These are phyloP conservation scores for Scophthalmus maximus DNA, from an alignment of 2,113 vertebrate genomes.

Conservation along the genomic window DNA sequence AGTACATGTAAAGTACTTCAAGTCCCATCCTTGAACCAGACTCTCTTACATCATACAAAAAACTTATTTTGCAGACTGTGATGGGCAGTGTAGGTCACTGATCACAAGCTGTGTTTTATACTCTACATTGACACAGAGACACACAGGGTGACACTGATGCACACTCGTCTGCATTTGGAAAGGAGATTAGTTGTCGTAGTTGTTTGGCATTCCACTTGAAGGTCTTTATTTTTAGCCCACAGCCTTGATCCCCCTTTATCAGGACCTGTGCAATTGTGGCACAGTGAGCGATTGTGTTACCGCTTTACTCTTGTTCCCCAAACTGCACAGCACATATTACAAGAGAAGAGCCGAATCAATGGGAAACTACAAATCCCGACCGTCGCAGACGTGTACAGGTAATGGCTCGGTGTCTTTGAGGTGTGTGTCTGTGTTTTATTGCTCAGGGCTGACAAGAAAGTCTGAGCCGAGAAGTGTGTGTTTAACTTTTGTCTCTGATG, in stretches of 20 bases:
- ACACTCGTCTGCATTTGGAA: conserved; percentile 17
- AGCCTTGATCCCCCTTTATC: conserved; percentile 84
- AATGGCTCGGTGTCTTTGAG: conserved; percentile 70
- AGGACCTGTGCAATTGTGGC: conserved; percentile 79
- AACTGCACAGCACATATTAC: conserved; percentile 46
- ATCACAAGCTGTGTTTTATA: no score
- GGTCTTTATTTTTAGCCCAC: conserved; percentile 92
- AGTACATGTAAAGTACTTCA: not conserved
- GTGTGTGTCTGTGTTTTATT: not conserved
- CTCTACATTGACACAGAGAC: not conserved
- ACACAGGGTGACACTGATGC: conserved; percentile 14
- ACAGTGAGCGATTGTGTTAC: conserved; percentile 80
- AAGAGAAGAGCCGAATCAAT: conserved; percentile 78
- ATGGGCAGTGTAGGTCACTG: not conserved
- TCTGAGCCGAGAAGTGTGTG: not conserved
- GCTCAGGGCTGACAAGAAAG: not conserved
- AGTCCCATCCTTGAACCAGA: not conserved
- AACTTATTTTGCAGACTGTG: not conserved
- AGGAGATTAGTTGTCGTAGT: conserved; percentile 82
- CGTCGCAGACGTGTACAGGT: conserved; percentile 96
- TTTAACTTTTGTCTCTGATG: conserved; percentile 3
- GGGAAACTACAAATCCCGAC: conserved; percentile 99
- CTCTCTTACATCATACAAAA: not conserved
- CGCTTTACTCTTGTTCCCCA: conserved; percentile 65
- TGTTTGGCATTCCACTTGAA: conserved; percentile 87